phyloP scores from a whole-genome alignment of 2,113 vertebrate genomes.

The Apaloderma vittatum region DNA sequence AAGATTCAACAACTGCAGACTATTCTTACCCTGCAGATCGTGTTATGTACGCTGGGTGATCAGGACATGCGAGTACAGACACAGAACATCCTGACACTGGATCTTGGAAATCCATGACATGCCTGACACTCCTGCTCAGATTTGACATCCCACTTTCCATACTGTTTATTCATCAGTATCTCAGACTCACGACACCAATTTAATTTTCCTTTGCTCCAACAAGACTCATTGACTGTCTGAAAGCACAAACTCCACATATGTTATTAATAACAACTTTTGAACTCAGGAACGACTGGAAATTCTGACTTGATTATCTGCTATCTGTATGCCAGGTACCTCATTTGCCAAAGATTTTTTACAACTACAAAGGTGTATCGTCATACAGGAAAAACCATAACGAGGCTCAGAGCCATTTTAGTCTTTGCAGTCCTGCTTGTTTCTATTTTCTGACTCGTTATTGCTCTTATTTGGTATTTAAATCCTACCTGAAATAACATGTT shows the following conservation, averaged over 20 bases:
- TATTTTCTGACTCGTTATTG: not conserved
- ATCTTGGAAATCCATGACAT: not conserved
- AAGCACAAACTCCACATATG: not conserved
- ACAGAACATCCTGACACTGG: conserved; percentile 36
- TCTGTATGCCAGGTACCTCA: not conserved
- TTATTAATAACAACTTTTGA: not conserved
- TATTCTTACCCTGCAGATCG: conserved; percentile 53
- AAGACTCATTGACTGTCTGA: not conserved
- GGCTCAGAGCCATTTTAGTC: not conserved
- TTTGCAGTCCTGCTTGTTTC: not conserved
- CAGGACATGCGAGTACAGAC: not conserved
- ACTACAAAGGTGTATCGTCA: not conserved
- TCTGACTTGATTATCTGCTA: not conserved
- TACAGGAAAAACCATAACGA: not conserved
- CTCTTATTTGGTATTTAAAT: conserved; percentile 9
- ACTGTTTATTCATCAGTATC: not conserved
- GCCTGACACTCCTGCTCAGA: not conserved
- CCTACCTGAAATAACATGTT: not conserved
- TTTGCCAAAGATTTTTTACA: not conserved
- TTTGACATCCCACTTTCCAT: not conserved
- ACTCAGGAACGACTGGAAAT: not conserved
- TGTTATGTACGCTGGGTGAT: conserved; percentile 25
- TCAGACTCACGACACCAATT: not conserved
- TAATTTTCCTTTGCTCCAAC: not conserved
- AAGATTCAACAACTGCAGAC: conserved; percentile 44